Base-by-base conservation (phyloP, 2,113 vertebrate genomes). In the Anarrhichthys ocellatus region DNA sequence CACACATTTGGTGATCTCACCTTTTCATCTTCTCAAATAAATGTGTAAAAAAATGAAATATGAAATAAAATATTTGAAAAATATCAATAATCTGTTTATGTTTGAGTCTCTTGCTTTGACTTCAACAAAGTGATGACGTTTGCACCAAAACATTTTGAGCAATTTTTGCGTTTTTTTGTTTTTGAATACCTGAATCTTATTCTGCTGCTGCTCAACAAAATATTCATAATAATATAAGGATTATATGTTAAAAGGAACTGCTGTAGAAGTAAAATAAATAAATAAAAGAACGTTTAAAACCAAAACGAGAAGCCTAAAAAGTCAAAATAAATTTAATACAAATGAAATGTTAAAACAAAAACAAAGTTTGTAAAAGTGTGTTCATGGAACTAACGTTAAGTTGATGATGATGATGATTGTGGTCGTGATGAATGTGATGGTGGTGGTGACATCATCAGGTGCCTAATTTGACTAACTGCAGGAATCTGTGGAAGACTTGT, bases 361-460 rank as follows among this genome's bases (percentile, higher is more conserved):
- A 46, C 0, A 4, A 29, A 44, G 24, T 15, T 24, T 42, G 34
- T 38, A 64, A 40, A 64, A 64, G 24, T 46, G 40, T 17, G 6
- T 66, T 27, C 13, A 66, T 65, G 8, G 20, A 65, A 42, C 8
- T 29, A 4, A 40, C 5, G 20, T 44, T 17, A 27, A 24, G 44
- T 32, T 44, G 64, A 18, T 46, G 27, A 36, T 36, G 27, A 44
- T 56, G 46, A 44, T 44, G 42, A 44, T 48, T 4, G 15, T 46
- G 44, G 4, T 15, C 0, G 38, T 73, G 56, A 48, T 68, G 66
- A 68, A 32, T 22, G 34, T 24, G 69, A 13, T 6, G 11, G 22
- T 14, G 10, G 29, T 5, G 56, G 67, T 56, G 61, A 20, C 29
- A 40, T 75, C 80, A 69, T 75, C 64, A 62, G 42, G 64, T 75